Evolutionary conservation across 2,113 vertebrate species (phyloP), one percentile per base, ranked within the genome.

Genomic region (Saccopteryx leptura): DNA sequence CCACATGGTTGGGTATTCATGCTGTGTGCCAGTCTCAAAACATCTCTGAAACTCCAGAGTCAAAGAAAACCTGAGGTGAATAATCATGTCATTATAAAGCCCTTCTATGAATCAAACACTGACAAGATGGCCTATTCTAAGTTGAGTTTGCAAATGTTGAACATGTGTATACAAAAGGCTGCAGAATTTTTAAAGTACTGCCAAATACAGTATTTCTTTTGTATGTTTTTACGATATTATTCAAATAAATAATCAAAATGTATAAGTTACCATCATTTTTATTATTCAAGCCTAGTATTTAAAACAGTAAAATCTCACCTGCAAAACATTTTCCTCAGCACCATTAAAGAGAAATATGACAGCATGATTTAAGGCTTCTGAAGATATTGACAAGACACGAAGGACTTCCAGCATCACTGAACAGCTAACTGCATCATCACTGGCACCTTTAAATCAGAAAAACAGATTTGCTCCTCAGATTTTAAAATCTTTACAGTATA

Each of bases 381-480:
- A 98, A 75, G 99, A 99, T 78, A 99, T 98, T 68, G 99, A 99
- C 94, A 99, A 97, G 2, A 98, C 99, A 11, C 98, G 99, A 84
- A 99, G 99, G 97, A 99, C 99, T 98, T 99, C 99, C 97, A 99
- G 98, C 99, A 99, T 99, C 96, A 99, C 99, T 5, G 99, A 99
- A 78, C 99, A 99, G 98, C 99, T 99, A 88, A 99, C 99, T 15
- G 99, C 99, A 90, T 99, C 99, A 89, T 99, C 99, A 82, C 99
- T 99, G 98, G 99, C 99, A 98, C 99, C 99, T 99, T 97, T 69
- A 97, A 97, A 97, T 56, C 48, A 95, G 90, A 96, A 92, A 92
- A 88, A 94, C 39, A 96, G n/a, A 84, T 50, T 54, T 92, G 71
- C 46, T 79, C 60, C 84, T 95, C 82, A 94, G 58, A 85, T 15